Evolutionary conservation across 1,140 invertebrate species (phyloP).

Genomic region (Polypedilum pembai): DNA sequence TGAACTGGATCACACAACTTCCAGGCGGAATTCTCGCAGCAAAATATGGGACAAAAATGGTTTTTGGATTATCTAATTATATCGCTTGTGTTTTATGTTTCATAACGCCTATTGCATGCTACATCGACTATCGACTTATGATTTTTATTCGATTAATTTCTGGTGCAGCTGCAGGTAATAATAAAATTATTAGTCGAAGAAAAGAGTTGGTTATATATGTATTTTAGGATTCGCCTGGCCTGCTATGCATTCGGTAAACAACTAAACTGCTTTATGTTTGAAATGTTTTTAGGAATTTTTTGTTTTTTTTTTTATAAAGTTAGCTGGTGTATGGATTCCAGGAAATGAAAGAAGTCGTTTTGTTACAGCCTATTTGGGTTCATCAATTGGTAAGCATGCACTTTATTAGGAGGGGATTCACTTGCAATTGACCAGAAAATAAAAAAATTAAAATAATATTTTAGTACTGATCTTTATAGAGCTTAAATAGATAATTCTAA

Average conservation of each 20-base stretch:
- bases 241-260: slow-evolving; percentile 75
- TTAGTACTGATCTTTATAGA: too few relatives aligned
- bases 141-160: slow-evolving; percentile 59
- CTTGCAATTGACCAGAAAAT: too few relatives aligned
- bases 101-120: slow-evolving; percentile 57
- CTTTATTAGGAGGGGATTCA: too few relatives aligned
- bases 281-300: too few relatives aligned
- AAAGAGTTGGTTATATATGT: slow-evolving; percentile 25
- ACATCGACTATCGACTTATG: slow-evolving; percentile 51
- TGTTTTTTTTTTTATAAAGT: too few relatives aligned
- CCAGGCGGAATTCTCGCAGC: slow-evolving; percentile 65
- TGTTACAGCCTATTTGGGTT: slow-evolving; percentile 61
- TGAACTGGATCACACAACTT: slow-evolving; percentile 64
- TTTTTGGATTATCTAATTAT: slow-evolving; percentile 63
- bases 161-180: slow-evolving; percentile 50
- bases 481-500: too few relatives aligned
- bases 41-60: slow-evolving; percentile 60
- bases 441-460: too few relatives aligned
- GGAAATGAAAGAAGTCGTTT: slow-evolving; percentile 69
- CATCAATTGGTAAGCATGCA: slow-evolving; percentile 47
- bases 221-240: slow-evolving; percentile 73
- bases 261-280: too few relatives aligned
- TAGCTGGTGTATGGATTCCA: slow-evolving; percentile 77
- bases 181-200: neutral
- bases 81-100: slow-evolving; percentile 61